Conservation (phyloP, 2,888 invertebrate genomes). For the Darwinula stevensoni region DNA sequence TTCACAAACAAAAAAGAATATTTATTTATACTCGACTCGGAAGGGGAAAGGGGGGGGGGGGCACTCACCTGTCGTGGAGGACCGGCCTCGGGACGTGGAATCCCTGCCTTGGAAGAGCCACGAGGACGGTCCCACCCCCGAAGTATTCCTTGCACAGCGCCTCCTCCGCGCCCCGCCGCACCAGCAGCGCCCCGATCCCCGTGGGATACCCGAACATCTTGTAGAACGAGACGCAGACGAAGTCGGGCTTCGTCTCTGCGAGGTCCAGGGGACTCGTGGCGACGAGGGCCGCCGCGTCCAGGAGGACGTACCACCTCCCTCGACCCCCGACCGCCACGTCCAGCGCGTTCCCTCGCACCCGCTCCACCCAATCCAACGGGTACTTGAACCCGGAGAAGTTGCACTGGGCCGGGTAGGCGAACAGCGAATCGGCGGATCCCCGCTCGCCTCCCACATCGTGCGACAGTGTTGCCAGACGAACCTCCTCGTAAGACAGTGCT, state of each 20-base stretch:
- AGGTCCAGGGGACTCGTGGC: constrained; percentile 49
- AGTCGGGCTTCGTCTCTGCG: constrained; percentile 40
- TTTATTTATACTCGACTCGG: no score
- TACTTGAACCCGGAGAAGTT: constrained; percentile 83
- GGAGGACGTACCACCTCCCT: constrained; percentile 33
- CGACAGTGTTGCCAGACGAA: constrained; percentile 15
- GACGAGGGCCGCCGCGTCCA: constrained; percentile 62
- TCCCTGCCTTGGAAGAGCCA: constrained; percentile 37
- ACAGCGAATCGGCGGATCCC: constrained; percentile 24
- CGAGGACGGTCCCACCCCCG: constrained; percentile 78
- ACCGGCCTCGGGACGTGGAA: no score
- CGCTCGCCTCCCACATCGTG: no score
- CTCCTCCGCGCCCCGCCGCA: constrained; percentile 18
- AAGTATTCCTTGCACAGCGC: constrained; percentile 40
- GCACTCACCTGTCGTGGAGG: no score
- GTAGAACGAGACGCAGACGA: constrained; percentile 74
- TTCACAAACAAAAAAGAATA: no score
- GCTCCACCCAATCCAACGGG: constrained; percentile 38
- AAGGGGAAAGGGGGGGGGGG: no score
- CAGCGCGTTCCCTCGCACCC: background rate
- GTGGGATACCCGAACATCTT: constrained; percentile 92
- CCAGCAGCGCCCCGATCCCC: constrained; percentile 63
- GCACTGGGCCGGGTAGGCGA: constrained; percentile 70
- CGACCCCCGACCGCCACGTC: background rate
- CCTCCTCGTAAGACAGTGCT: constrained; percentile 27